Base-by-base conservation (phyloP, 2,797 vertebrate species). In the Melanogrammus aeglefinus region DNA sequence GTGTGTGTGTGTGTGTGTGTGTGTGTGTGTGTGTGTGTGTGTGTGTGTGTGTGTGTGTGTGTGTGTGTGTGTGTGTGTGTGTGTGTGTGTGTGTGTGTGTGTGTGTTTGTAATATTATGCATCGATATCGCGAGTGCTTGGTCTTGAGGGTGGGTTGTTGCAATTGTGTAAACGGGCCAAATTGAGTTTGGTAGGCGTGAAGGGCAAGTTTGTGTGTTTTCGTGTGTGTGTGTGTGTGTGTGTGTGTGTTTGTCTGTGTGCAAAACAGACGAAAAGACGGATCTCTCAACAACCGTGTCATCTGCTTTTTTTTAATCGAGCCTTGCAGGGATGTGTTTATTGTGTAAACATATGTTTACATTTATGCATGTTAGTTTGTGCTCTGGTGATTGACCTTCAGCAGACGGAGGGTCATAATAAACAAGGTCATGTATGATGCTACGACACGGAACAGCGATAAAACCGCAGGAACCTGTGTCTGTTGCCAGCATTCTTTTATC, bases 221-320 rank as follows among this genome's bases (percentile, higher is more conserved):
- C 16, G 21, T 6, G n/a, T n/a, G n/a, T n/a, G n/a, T n/a, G n/a
- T n/a, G n/a, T n/a, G n/a, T 29, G 63, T 69, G 69, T 70, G 69
- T 31, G 69, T 31, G 69, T 31, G 69, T 31, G 69, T 27, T 14
- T 33, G 24, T 75, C 21, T 78, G 51, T 35, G 73, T 35, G 27
- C 66, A n/a, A 4, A 14, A n/a, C 84, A 92, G 88, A 84, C 83
- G 86, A 83, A 83, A 88, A 87, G 85, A 82, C 88, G 83, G 77
- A 86, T 84, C 85, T 91, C 90, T 91, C 86, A 90, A 90, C 88
- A 91, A 88, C 88, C 90, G 91, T 91, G 89, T 91, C 92, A 91
- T 93, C 91, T 91, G 79, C 90, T 87, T 81, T 86, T 81, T 86
- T 89, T 90, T 92, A 90, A 92, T 91, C 88, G 89, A 85, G 84